Conservation (phyloP, 2,888 invertebrate species). For the Phaonia tiefii region DNA sequence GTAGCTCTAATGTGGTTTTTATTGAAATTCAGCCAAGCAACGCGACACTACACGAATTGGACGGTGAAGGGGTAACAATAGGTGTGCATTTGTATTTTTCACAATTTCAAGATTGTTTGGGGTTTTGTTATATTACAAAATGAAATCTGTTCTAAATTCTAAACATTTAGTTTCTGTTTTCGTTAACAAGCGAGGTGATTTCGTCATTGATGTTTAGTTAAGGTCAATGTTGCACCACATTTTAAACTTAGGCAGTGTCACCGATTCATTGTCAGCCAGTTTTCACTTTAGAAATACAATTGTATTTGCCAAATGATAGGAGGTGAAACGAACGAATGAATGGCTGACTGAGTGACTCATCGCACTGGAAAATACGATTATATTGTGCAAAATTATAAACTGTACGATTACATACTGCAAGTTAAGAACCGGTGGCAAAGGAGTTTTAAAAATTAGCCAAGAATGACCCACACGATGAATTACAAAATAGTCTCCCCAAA, state of each 20-base stretch:
- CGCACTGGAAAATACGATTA: too few species aligned
- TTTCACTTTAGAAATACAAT: slow-evolving; percentile 53
- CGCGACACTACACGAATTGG: slow-evolving; percentile 1
- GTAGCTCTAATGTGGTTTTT: slow-evolving; percentile 59
- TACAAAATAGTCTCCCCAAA: too few species aligned
- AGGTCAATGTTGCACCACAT: slow-evolving; percentile 67
- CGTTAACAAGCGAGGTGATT: slow-evolving; percentile 47
- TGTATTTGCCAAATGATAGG: neutral
- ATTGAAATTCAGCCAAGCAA: slow-evolving; percentile 57
- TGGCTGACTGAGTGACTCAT: neutral
- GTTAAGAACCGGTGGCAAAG: too few species aligned
- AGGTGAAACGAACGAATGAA: neutral
- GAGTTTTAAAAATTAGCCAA: too few species aligned
- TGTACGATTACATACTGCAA: too few species aligned
- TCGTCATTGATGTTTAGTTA: slow-evolving; percentile 65
- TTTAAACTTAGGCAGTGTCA: slow-evolving; percentile 62
- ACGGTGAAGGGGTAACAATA: neutral
- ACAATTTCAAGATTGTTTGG: neutral
- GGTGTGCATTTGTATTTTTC: neutral
- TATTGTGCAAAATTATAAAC: too few species aligned
- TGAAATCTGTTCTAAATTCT: slow-evolving; percentile 62
- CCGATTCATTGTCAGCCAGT: slow-evolving; percentile 64
- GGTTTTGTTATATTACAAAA: slow-evolving; percentile 42
- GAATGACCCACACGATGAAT: too few species aligned
- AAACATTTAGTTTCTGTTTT: slow-evolving; percentile 34